Conservation (phyloP, 1,140 invertebrate species). For the Oedothorax gibbosus region DNA sequence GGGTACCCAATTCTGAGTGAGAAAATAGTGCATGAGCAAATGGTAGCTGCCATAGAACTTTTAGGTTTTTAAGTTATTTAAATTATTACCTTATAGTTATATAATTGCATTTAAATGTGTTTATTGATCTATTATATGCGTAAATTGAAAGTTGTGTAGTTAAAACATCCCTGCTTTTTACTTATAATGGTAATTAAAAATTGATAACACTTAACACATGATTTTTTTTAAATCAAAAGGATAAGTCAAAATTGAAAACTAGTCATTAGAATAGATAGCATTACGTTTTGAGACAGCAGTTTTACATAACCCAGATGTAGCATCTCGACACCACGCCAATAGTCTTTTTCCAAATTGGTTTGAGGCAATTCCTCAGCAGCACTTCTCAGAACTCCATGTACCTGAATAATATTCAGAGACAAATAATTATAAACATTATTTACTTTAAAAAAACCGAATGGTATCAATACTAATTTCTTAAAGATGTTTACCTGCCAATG, state of each 20-base stretch:
- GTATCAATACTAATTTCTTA: neutral
- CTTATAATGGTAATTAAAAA: too few relatives aligned
- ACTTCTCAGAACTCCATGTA: constrained; percentile 60
- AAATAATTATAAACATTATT: neutral
- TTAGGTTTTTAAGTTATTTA: too few relatives aligned
- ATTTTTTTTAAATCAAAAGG: too few relatives aligned
- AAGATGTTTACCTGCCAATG: constrained; percentile 82
- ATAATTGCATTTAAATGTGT: too few relatives aligned
- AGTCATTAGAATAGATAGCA: neutral
- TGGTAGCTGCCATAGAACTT: too few relatives aligned
- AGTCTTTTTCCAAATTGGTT: constrained; percentile 66
- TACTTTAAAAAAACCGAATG: neutral
- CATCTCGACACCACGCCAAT: constrained; percentile 84
- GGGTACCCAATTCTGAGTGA: too few relatives aligned
- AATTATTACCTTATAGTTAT: too few relatives aligned
- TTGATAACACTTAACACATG: too few relatives aligned
- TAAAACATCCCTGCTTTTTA: too few relatives aligned
- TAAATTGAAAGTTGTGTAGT: too few relatives aligned
- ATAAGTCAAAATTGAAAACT: neutral
- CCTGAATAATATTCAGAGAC: constrained; percentile 28
- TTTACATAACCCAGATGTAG: constrained; percentile 72
- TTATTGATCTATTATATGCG: too few relatives aligned
- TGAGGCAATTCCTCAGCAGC: constrained; percentile 56
- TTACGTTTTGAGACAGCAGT: neutral
- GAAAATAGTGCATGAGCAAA: too few relatives aligned